phyloP scores from a whole-genome alignment of 2,113 vertebrate species.

The Neotoma lepida region DNA sequence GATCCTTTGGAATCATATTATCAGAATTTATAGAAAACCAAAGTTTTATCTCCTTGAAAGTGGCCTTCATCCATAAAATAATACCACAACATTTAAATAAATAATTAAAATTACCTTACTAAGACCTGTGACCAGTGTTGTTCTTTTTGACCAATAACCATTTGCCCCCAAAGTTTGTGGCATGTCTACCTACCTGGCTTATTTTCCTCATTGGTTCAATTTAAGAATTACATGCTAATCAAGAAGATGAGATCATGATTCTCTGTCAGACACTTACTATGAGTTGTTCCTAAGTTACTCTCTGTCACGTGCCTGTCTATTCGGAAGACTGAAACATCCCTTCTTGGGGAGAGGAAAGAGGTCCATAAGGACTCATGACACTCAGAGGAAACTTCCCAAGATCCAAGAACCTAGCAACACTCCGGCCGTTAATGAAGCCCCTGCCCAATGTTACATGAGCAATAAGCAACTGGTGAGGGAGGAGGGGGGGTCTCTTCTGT shows the following conservation, averaged over 20 bases:
- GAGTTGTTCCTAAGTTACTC: background rate
- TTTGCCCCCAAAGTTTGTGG: background rate
- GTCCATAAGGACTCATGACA: background rate
- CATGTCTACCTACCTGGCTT: background rate
- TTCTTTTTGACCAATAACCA: background rate
- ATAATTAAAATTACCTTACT: background rate
- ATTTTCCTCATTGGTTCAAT: background rate
- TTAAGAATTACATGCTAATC: background rate
- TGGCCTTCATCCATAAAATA: background rate
- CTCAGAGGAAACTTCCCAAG: background rate
- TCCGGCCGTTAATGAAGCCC: background rate
- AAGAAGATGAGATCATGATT: background rate
- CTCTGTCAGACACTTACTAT: background rate
- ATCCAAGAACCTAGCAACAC: background rate
- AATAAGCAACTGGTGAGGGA: background rate
- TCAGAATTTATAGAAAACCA: background rate
- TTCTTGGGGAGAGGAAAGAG: background rate
- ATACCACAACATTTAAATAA: background rate
- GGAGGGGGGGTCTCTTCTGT: background rate
- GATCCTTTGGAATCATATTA: background rate
- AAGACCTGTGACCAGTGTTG: background rate
- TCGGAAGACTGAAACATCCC: background rate
- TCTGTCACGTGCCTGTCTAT: background rate
- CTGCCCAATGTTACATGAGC: background rate
- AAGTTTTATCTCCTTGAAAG: background rate